Base-by-base conservation (phyloP, 1,140 invertebrate genomes). In the Cyclina sinensis region DNA sequence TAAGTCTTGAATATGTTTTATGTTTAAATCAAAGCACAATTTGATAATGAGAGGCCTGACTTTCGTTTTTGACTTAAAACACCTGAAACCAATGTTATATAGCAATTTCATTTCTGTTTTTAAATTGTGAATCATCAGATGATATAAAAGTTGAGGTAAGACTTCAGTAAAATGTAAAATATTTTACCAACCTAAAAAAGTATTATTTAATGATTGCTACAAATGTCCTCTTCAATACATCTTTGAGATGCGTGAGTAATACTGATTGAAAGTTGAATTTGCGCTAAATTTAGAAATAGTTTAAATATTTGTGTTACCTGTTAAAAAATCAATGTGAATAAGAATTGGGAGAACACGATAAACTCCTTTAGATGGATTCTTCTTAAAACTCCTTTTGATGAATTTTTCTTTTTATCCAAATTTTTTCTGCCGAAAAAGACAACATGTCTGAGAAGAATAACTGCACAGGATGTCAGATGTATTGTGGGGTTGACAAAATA, bases 401-500 rank as follows among this genome's bases (percentile, higher is more conserved):
- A 54, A 48, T 78, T 70, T n/a, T 70, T 32, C 74, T 35, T 46
- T 30, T 32, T 57, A 78, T 78, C 74, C 74, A 51, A 78, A 78
- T 21, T 78, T 78, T 78, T n/a, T 78, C 14, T 11, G 30, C 18
- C 43, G 30, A 78, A 78, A 39, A 51, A 51, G 46, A 78, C 48
- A 51, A 78, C 74, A 39, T 18, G 74, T 68, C 59, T 65, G 46
- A 37, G 1, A 18, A 32, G 54, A 32, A 35, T 62, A 70, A 70
- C 82, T 51, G 24, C 46, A 65, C 84, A 59, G 68, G 54, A 62
- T 74, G 84, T 86, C 24, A 27, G 51, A 57, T 86, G 84, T 62
- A 86, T 86, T 86, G 54, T 86, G 84, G 73, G 84, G 46, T 74
- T 43, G 54, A 86, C 48, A 57, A 68, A 70, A 48, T 59, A 78